Base-by-base conservation (phyloP, 1,140 invertebrate genomes). In the Dufourea novaeangliae region DNA sequence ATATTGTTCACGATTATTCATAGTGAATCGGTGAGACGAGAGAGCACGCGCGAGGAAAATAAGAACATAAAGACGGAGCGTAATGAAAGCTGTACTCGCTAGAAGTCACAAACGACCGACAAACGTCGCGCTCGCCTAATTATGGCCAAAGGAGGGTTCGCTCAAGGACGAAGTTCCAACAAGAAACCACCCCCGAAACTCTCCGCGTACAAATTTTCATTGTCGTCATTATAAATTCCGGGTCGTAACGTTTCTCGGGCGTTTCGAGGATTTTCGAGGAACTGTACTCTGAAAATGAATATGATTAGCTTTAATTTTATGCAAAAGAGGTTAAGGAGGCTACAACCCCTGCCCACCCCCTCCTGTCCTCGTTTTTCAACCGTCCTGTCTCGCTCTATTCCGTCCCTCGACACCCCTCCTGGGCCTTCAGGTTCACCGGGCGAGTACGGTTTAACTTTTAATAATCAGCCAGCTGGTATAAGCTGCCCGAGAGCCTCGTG, bases 401-500 rank as follows among this genome's bases (percentile, higher is more conserved):
- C 3, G 29, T 29, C 10, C 37, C 41, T 12, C 1, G 2, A 4
- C 10, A 29, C 14, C 22, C 0, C 20, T 22, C 6, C 2, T 20
- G 3, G 17, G 17, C 1, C 37, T 17, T n/a, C 41, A 6, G 3
- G 22, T 27, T 44, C 12, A 22, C 29, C 5, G 11, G 12, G 10
- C 34, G 52, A 52, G 61, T 27, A 44, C 34, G 27, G 56, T 46
- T 83, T 68, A 82, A 72, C 82, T 84, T 84, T 84, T 84, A 84
- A 84, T 76, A 70, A 79, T 71, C 62, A 41, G 72, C 32, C 67
- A 29, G 69, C 27, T 56, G n/a, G 22, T 37, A 50, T 46, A 74
- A 78, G 39, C 59, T 17, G 37, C n/a, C 46, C 17, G 20, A 5
- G 14, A 63, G 27, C 37, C 50, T 78, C 29, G 46, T 46, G 66